Evolutionary conservation across 2,888 invertebrate genomes (phyloP), one percentile per base, ranked within the genome.

Genomic region (Lochmaea capreae): DNA sequence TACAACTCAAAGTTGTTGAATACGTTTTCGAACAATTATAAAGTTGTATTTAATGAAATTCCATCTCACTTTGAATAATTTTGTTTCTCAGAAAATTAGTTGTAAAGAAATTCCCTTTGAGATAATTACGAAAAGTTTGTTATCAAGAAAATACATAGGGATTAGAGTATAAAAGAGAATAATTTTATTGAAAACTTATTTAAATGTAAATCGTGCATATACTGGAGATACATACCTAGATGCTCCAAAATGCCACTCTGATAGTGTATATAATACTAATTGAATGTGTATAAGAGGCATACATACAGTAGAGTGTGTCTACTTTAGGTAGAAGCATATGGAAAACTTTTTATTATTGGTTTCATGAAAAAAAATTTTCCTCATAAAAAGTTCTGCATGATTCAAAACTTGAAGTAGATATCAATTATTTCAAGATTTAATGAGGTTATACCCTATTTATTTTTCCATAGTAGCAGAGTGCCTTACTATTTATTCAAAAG

Each of bases 11-110:
- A 58, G 22, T 58, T 22, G 10, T 22, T 58, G 16, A 12, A 58
- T 18, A 58, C 11, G 18, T 8, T 22, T 18, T 9, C 2, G 22
- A 57, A 57, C 16, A 57, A 57, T 22, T 58, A 58, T 14, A 22
- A 58, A 58, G 58, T 58, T 58, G 10, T 26, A 8, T 57, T 18
- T 18, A 11, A 22, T 26, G 12, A 26, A 58, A 58, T 18, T 22
- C 11, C 22, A 22, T 22, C 22, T 58, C 26, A 58, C 18, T 58
- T 18, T 58, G 58, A 58, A 58, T 58, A 58, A 58, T 58, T 58
- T 58, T 14, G 22, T 26, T 18, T 58, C 26, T 4, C 10, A 22
- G 58, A 3, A n/a, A 58, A 22, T 58, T 12, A 58, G 9, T 58
- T 58, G 12, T 26, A 22, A 26, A 58, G 18, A 58, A 58, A 22